These are phyloP conservation scores for Solen grandis DNA, from an alignment of 1,140 invertebrate genomes.

Conservation along the genomic window DNA sequence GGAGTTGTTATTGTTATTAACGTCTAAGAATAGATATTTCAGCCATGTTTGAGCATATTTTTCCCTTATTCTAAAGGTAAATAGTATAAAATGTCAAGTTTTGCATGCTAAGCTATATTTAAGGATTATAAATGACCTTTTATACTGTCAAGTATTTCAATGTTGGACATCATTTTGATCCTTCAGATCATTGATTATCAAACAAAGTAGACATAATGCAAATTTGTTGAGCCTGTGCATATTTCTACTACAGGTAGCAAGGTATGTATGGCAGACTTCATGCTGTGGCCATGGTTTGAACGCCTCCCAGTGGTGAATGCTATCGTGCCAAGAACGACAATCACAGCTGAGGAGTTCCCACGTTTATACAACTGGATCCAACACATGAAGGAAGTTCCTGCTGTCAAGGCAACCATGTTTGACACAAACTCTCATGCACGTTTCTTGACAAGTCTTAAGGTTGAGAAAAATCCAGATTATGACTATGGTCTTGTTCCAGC, in stretches of 20 bases:
- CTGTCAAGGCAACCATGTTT: constrained; percentile 46
- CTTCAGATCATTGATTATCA: too few species aligned
- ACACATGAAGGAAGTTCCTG: constrained; percentile 43
- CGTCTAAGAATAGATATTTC: too few species aligned
- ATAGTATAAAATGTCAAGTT: too few species aligned
- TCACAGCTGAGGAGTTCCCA: constrained; percentile 20
- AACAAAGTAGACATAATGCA: too few species aligned
- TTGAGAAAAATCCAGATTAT: constrained; percentile 51
- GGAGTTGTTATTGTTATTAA: too few species aligned
- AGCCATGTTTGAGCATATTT: too few species aligned
- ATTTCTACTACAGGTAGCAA: constrained; percentile 32
- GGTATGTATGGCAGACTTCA: constrained; percentile 56
- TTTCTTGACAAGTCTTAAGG: constrained; percentile 34
- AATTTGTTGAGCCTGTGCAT: too few species aligned
- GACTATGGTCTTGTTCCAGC: constrained; percentile 44
- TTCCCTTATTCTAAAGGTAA: too few species aligned
- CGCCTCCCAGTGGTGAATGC: constrained; percentile 36
- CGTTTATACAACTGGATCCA: constrained; percentile 24
- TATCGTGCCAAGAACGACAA: constrained; percentile 38
- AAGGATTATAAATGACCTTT: too few species aligned
- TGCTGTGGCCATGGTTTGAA: constrained; percentile 58
- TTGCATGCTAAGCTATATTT: too few species aligned
- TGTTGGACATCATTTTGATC: too few species aligned
- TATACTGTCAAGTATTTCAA: too few species aligned
- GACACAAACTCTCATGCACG: constrained; percentile 25